A percentile compares a stretch with the other conserved stretches of the same genome.
Conservation (phyloP, 2,888 invertebrate species). For the Furcula furcula region DNA sequence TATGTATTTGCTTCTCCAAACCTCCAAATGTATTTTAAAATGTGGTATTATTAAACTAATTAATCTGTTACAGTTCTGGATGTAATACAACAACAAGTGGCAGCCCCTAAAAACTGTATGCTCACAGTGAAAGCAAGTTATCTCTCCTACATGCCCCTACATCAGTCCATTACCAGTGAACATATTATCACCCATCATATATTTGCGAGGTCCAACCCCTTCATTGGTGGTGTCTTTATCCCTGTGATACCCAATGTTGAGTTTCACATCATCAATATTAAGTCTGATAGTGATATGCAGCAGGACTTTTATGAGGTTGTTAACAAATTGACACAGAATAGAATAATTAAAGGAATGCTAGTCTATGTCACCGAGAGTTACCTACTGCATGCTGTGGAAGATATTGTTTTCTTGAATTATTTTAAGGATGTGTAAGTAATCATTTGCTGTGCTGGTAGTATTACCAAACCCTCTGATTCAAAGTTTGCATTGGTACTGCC, state of each 20-base stretch:
- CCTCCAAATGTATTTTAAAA: too few relatives aligned
- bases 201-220: conserved; percentile 34
- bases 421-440: conserved; percentile 63
- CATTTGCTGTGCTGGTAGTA: conserved; percentile 2
- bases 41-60: too few relatives aligned
- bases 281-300: conserved; percentile 38
- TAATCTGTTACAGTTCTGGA: conserved; percentile 69
- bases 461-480: background rate
- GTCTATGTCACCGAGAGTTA: conserved; percentile 71
- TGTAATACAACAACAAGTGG: conserved; percentile 46
- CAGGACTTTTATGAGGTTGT: conserved; percentile 45
- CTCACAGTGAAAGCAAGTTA: conserved; percentile 51
- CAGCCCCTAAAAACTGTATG: conserved; percentile 62
- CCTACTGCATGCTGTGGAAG: conserved; percentile 56
- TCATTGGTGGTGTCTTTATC: conserved; percentile 62
- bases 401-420: conserved; percentile 63
- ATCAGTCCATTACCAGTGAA: conserved; percentile 45
- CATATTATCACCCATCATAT: conserved; percentile 40
- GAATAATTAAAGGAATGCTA: conserved; percentile 59
- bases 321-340: conserved; percentile 44
- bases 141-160: conserved; percentile 56
- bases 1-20: too few relatives aligned
- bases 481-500: background rate
- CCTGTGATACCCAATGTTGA: conserved; percentile 65
- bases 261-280: conserved; percentile 57